Evolutionary conservation across 2,888 invertebrate species (phyloP), one percentile per base, ranked within the genome.

Genomic region (Cryptus viduatorius): DNA sequence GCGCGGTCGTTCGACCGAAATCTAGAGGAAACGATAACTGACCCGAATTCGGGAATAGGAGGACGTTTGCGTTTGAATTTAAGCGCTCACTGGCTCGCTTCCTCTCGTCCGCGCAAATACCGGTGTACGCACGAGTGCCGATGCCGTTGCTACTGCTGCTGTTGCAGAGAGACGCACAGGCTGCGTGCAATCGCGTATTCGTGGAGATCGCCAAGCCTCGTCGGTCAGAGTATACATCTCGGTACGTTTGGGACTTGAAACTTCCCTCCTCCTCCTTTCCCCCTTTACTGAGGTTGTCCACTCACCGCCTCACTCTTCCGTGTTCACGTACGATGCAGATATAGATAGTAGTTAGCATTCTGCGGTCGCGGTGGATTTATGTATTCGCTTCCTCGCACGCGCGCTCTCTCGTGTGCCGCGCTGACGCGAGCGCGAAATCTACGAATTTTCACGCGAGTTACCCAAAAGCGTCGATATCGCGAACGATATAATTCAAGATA

Each of bases 1-100:
- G 84, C 64, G 73, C 65, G 76, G 82, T 76, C 82, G 79, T 59
- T 76, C 75, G 75, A 65, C 79, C 75, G 65, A 79, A 75, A 46
- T 82, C 71, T 65, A 76, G 80, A 87, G 89, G 88, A 91, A 90
- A 91, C 89, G 89, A 91, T 92, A 90, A 91, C 91, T 89, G 91
- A 88, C 88, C 89, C 89, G 90, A 91, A 91, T 91, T 91, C 89
- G 88, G 75, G 73, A 79, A 79, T 59, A 75, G 82, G 65, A 24
- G 37, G 67, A 79, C 82, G 77, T 82, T 84, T 79, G 84, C 84
- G 79, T 82, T 84, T 86, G 85, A 85, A 87, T 88, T 90, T 89
- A 90, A 84, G 77, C 83, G 82, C 73, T 64, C 75, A 72, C 59
- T 46, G 71, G 42, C 79, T 75, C 69, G 73, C 75, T 72, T 31